Conservation (phyloP, 2,797 vertebrate genomes). For the Leuciscus waleckii region DNA sequence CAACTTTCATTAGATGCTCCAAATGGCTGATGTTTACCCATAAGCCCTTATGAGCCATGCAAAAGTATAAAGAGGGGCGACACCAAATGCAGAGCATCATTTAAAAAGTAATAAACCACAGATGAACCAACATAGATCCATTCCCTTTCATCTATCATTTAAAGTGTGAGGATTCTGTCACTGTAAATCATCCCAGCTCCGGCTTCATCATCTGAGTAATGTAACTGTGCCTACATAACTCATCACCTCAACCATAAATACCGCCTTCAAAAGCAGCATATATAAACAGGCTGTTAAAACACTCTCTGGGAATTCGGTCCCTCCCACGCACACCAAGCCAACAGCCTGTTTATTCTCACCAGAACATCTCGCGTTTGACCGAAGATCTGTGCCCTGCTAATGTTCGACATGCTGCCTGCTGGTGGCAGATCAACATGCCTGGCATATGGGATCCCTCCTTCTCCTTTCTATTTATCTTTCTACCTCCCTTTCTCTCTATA, state of each 20-base stretch:
- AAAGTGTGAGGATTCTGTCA: slow-evolving; percentile 40
- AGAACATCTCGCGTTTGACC: slow-evolving; percentile 54
- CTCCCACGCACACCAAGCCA: slow-evolving; percentile 37
- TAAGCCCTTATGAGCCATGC: background rate
- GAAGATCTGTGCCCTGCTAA: slow-evolving; percentile 55
- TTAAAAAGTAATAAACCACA: slow-evolving; percentile 49
- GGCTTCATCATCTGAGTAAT: slow-evolving; percentile 46
- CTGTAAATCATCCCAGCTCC: slow-evolving; percentile 41
- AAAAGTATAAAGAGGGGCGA: slow-evolving; percentile 1
- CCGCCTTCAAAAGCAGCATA: slow-evolving; percentile 45
- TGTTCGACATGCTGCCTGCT: slow-evolving; percentile 63
- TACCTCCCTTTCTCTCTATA: slow-evolving; percentile 9
- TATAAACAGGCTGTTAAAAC: slow-evolving; percentile 54
- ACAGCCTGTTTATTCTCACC: slow-evolving; percentile 56
- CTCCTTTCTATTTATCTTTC: slow-evolving; percentile 33
- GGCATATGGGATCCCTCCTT: slow-evolving; percentile 60
- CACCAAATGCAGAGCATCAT: slow-evolving; percentile 24
- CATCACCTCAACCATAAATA: slow-evolving; percentile 54
- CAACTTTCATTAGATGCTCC: slow-evolving; percentile 59
- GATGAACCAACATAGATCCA: slow-evolving; percentile 34
- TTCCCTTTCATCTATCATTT: slow-evolving; percentile 53
- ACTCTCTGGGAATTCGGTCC: slow-evolving; percentile 47
- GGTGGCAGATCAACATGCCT: slow-evolving; percentile 61
- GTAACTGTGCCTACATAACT: slow-evolving; percentile 47
- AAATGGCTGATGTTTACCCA: slow-evolving; percentile 23